Evolutionary conservation across 1,140 invertebrate genomes (phyloP), one percentile per base, ranked within the genome.

Genomic region (Bombus confusus): DNA sequence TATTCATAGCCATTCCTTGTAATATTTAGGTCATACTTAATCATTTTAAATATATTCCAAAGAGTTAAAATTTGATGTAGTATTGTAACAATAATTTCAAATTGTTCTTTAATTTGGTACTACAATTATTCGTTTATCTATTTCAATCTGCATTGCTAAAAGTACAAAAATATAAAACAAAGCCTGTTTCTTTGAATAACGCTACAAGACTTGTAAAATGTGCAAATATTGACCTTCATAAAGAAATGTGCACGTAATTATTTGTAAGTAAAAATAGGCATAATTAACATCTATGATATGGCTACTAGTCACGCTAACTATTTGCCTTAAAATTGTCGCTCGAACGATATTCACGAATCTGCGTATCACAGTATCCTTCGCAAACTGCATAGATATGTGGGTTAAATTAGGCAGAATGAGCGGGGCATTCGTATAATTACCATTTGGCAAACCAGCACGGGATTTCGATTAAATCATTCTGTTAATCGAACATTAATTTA

Each of bases 401-500:
- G 39, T 39, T 76, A 8, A 31, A 43, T 43, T 59, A 43, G 25
- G 10, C 15, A 9, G 59, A 80, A 73, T 68, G 39, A 73, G 64
- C 64, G 73, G 47, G 83, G 41, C 34, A 37, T 85, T 80, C 52
- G 68, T 80, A 80, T 85, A 72, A 85, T 85, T 73, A 81, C 31
- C 57, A 39, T 81, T 83, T 85, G 84, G 84, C 84, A 85, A 66
- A 34, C 3, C 0, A 22, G 39, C 52, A 9, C 22, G 4, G 1
- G 3, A 59, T 75, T 28, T 31, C 1, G 8, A 15, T 13, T 73
- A 81, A 85, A 80, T 85, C 47, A 69, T 74, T 80, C 59, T 47
- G 28, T 47, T 85, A 85, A 85, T 81, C 84, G 59, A 85, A 81
- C 84, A 59, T 75, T 81, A 80, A 62, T 80, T 78, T 39, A 79